Evolutionary conservation across 2,113 vertebrate genomes (phyloP).

Genomic region (Ictalurus punctatus): DNA sequence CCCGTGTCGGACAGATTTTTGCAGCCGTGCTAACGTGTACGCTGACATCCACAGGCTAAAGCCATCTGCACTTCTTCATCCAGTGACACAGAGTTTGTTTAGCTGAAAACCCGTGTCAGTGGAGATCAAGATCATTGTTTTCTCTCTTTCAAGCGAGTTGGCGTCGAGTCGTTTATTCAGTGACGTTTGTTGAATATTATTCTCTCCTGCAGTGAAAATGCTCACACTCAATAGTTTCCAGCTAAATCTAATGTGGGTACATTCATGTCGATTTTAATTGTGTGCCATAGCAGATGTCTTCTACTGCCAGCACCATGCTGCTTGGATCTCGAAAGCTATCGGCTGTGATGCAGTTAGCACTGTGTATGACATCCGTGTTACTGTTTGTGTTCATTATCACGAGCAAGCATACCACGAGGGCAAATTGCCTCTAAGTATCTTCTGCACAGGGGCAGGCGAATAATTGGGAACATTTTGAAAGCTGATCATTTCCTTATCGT

Average conservation of each 20-base stretch:
- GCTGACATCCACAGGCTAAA: slow-evolving; percentile 26
- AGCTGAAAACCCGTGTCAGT: background rate
- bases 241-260: background rate
- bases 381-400: slow-evolving; percentile 20
- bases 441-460: background rate
- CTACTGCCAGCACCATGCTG: background rate
- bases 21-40: slow-evolving; percentile 8
- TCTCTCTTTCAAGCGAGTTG: too few species aligned
- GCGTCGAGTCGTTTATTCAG: too few species aligned
- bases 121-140: background rate
- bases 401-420: background rate
- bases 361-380: background rate
- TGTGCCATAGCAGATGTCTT: slow-evolving; percentile 4
- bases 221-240: background rate
- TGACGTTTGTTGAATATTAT: too few species aligned
- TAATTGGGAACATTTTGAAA: slow-evolving; percentile 23
- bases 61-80: slow-evolving; percentile 6
- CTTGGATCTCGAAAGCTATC: background rate
- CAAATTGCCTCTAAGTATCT: slow-evolving; percentile 22
- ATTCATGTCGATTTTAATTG: background rate
- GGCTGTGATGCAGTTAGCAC: background rate
- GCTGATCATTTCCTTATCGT: slow-evolving; percentile 4
- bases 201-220: background rate
- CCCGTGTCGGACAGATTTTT: slow-evolving; percentile 55
- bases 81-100: background rate